Conservation (phyloP, 2,797 vertebrate species). For the Schizothorax lantsangensis region DNA sequence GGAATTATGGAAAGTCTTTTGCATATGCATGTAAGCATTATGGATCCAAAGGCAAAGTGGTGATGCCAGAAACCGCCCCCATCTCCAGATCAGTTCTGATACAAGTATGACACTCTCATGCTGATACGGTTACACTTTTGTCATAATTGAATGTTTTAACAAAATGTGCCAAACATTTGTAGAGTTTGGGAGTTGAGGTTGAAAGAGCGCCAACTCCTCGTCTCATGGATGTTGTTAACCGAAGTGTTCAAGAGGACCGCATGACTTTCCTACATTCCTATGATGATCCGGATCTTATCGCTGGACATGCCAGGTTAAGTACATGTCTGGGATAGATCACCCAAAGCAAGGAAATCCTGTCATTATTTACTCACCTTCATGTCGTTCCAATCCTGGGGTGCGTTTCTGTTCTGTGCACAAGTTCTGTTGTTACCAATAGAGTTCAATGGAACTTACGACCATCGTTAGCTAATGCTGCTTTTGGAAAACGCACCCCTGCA, state of each 20-base stretch:
- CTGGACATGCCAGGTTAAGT: conserved; percentile 80
- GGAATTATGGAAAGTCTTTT: conserved; percentile 85
- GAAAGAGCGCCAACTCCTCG: conserved; percentile 72
- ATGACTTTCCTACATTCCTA: conserved; percentile 81
- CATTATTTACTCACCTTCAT: not conserved
- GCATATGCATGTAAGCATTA: conserved; percentile 80
- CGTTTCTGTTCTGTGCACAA: too few relatives aligned
- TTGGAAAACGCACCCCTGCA: too few relatives aligned
- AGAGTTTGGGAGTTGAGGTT: conserved; percentile 81
- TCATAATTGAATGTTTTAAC: not conserved
- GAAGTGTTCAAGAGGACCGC: conserved; percentile 74
- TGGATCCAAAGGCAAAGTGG: conserved; percentile 78
- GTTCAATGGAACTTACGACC: too few relatives aligned
- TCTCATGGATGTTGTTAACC: conserved; percentile 75
- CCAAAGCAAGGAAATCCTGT: not conserved
- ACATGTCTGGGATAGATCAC: not conserved
- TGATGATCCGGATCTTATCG: conserved; percentile 80
- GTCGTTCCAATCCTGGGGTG: too few relatives aligned
- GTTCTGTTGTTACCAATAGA: too few relatives aligned
- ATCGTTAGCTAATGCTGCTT: too few relatives aligned
- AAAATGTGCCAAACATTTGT: not conserved
- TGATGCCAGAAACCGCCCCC: conserved; percentile 82
- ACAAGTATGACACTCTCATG: conserved; percentile 66
- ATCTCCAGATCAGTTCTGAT: conserved; percentile 77
- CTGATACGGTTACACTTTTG: not conserved